These are phyloP conservation scores for Antennarius maculatus DNA, from an alignment of 2,797 vertebrate genomes.

Conservation along the genomic window DNA sequence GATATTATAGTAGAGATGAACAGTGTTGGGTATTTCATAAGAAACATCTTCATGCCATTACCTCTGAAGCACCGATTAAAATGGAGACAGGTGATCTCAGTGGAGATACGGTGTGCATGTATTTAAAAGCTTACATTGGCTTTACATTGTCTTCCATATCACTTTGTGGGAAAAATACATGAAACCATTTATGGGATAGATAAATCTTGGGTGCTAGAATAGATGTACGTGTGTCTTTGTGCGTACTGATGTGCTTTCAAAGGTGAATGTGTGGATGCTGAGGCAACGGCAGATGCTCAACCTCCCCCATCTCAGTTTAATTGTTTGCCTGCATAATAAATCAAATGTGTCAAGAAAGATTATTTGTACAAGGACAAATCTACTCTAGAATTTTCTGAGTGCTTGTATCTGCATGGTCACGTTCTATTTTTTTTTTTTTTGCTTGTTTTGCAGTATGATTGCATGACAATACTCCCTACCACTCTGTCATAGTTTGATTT, in stretches of 20 bases:
- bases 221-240: conserved; percentile 13
- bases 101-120: no score
- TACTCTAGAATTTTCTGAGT: conserved; percentile 30
- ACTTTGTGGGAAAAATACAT: no score
- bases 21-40: conserved; percentile 11
- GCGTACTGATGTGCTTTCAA: conserved; percentile 20
- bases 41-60: conserved; percentile 27
- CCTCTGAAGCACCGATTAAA: neutral
- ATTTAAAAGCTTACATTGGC: no score
- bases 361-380: conserved; percentile 78
- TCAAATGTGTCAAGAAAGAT: conserved; percentile 77
- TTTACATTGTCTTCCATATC: no score
- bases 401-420: neutral
- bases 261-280: conserved; percentile 56
- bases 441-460: conserved; percentile 23
- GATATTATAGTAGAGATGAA: conserved; percentile 8
- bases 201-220: conserved; percentile 38
- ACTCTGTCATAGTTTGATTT: conserved; percentile 13
- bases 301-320: conserved; percentile 67
- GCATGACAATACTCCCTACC: conserved; percentile 4
- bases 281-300: conserved; percentile 65
- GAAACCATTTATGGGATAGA: neutral
- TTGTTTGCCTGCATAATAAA: conserved; percentile 82
- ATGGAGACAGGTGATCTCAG: no score
- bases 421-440: conserved; percentile 12